Conservation (phyloP, 2,888 invertebrate genomes). For the Lasioglossum calceatum region DNA sequence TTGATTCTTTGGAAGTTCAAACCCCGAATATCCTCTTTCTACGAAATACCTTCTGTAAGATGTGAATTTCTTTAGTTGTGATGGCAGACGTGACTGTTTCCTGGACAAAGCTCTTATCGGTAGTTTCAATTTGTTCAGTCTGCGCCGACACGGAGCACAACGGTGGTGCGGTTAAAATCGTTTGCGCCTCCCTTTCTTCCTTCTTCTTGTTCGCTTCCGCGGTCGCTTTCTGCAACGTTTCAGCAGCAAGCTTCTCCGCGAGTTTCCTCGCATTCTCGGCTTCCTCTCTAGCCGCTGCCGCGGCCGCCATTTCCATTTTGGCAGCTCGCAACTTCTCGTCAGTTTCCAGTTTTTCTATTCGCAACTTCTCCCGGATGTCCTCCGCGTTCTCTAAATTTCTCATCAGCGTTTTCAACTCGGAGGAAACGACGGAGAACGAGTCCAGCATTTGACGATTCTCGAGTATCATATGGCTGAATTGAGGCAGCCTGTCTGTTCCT, state of each 20-base stretch:
- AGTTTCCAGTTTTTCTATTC: slow-evolving; percentile 85
- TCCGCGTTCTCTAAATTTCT: slow-evolving; percentile 86
- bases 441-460: slow-evolving; percentile 89
- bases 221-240: slow-evolving; percentile 79
- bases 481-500: slow-evolving; percentile 84
- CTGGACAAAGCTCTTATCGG: slow-evolving; percentile 69
- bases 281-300: slow-evolving; percentile 83
- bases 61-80: slow-evolving; percentile 78
- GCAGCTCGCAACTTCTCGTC: slow-evolving; percentile 84
- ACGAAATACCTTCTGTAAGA: slow-evolving; percentile 76
- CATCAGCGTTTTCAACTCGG: slow-evolving; percentile 87
- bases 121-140: slow-evolving; percentile 69
- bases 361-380: slow-evolving; percentile 84
- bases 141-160: slow-evolving; percentile 74
- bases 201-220: slow-evolving; percentile 77
- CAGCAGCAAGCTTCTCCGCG: slow-evolving; percentile 84
- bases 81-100: slow-evolving; percentile 77
- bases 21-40: background rate
- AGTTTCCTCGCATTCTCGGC: slow-evolving; percentile 84
- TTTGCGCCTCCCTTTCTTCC: slow-evolving; percentile 60
- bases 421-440: slow-evolving; percentile 87
- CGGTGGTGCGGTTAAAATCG: slow-evolving; percentile 22
- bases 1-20: too few relatives aligned
- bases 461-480: slow-evolving; percentile 86
- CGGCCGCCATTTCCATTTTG: slow-evolving; percentile 84